Evolutionary conservation across 1,140 invertebrate species (phyloP).

Genomic region (Schlechtendalia chinensis): DNA sequence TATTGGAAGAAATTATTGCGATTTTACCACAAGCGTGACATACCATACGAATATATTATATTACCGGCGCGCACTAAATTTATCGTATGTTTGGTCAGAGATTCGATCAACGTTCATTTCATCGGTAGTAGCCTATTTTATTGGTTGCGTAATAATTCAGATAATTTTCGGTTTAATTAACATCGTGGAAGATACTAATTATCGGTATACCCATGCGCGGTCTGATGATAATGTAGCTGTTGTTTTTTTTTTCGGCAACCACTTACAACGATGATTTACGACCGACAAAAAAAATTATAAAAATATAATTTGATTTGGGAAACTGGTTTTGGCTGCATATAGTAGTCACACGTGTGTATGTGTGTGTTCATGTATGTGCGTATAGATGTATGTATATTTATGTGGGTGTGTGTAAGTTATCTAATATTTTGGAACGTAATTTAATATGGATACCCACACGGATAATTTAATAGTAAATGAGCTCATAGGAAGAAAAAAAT

Average conservation of each 20-base stretch:
- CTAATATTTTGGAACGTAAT: background rate
- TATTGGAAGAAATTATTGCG: too few species aligned
- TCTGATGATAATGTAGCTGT: background rate
- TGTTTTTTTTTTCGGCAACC: constrained; percentile 2
- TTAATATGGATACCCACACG: constrained; percentile 21
- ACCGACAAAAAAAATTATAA: constrained; percentile 7
- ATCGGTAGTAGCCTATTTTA: background rate
- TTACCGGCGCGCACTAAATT: too few species aligned
- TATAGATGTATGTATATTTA: background rate
- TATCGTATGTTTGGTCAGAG: too few species aligned
- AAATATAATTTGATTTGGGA: background rate
- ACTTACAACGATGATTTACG: constrained; percentile 41
- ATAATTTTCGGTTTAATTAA: constrained; percentile 26
- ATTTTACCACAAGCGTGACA: too few species aligned
- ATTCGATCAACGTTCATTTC: too few species aligned
- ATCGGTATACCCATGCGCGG: background rate
- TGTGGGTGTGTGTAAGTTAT: background rate
- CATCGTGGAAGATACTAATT: constrained; percentile 1
- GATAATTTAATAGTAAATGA: background rate
- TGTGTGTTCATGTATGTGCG: background rate
- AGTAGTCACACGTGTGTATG: background rate
- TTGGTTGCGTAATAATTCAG: too few species aligned
- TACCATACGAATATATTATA: too few species aligned
- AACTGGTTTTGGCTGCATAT: background rate
- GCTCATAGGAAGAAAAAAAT: background rate